phyloP scores from a whole-genome alignment of 2,888 invertebrate species.

The Caradrina kadenii region DNA sequence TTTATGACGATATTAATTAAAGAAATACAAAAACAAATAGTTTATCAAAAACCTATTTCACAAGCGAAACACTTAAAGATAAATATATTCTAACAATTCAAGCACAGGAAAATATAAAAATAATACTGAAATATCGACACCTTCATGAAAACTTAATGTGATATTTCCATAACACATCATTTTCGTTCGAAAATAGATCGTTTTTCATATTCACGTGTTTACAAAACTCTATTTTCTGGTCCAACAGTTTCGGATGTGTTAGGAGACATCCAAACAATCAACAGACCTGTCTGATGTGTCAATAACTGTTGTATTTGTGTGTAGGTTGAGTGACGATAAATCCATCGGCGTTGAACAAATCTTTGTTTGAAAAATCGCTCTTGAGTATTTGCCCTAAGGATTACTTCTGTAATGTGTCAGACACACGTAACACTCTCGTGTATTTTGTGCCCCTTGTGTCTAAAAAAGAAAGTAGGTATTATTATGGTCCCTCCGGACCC shows the following conservation, averaged over 20 bases:
- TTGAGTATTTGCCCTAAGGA: not conserved
- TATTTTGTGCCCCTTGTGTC: not conserved
- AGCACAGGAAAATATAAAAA: not conserved
- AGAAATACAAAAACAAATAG: not conserved
- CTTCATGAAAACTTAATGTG: conserved; percentile 10
- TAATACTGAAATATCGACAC: not conserved
- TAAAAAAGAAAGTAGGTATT: conserved; percentile 22
- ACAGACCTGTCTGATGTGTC: conserved; percentile 16
- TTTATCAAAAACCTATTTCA: not conserved
- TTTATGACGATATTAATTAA: too few relatives aligned
- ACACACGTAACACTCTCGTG: conserved; percentile 25
- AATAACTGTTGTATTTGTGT: conserved; percentile 8
- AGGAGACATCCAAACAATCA: conserved; percentile 1
- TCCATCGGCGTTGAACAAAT: not conserved
- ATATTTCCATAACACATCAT: not conserved
- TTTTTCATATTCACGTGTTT: conserved; percentile 9
- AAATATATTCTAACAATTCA: not conserved
- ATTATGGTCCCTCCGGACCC: conserved; percentile 7
- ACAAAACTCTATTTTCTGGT: conserved; percentile 7
- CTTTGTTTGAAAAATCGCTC: conserved; percentile 6
- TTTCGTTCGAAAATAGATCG: conserved; percentile 14
- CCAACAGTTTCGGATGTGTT: not conserved
- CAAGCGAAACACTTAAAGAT: not conserved
- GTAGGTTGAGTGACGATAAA: conserved; percentile 4
- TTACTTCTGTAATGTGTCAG: conserved; percentile 31